Evolutionary conservation across 1,140 invertebrate species (phyloP).

Genomic region (Aphelenchoides besseyi): DNA sequence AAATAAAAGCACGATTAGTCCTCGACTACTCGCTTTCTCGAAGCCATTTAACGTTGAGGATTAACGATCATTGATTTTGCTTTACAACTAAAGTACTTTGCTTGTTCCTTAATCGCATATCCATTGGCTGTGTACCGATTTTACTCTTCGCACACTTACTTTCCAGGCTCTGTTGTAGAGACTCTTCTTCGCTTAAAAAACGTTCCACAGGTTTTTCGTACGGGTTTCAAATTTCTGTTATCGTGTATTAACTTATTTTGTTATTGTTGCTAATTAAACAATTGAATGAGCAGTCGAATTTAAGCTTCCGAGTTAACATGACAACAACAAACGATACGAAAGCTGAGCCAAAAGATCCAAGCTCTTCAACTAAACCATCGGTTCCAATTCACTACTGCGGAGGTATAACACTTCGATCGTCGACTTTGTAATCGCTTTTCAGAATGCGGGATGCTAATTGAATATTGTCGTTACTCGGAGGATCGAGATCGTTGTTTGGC

Average conservation of each 20-base stretch:
- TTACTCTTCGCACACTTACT: too few relatives aligned
- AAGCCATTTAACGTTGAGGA: background rate
- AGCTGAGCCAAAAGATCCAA: too few relatives aligned
- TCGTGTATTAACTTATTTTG: too few relatives aligned
- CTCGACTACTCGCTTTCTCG: too few relatives aligned
- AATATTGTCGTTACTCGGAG: conserved; percentile 97
- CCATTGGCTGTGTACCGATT: too few relatives aligned
- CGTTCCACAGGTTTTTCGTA: background rate
- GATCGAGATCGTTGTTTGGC: conserved; percentile 94
- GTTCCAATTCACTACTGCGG: conserved; percentile 12
- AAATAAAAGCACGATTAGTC: too few relatives aligned
- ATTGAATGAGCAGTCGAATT: background rate
- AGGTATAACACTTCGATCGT: background rate
- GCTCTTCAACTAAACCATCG: too few relatives aligned
- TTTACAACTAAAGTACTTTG: too few relatives aligned
- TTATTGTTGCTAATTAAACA: background rate
- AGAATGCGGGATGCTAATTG: conserved; percentile 63
- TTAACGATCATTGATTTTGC: background rate
- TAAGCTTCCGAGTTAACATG: too few relatives aligned
- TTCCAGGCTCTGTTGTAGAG: background rate
- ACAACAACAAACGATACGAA: too few relatives aligned
- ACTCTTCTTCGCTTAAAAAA: background rate
- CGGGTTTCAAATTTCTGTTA: too few relatives aligned
- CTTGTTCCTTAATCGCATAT: too few relatives aligned
- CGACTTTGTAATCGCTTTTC: background rate